These are phyloP conservation scores for Brienomyrus brachyistius DNA, from an alignment of 2,113 vertebrate genomes.

Conservation along the genomic window DNA sequence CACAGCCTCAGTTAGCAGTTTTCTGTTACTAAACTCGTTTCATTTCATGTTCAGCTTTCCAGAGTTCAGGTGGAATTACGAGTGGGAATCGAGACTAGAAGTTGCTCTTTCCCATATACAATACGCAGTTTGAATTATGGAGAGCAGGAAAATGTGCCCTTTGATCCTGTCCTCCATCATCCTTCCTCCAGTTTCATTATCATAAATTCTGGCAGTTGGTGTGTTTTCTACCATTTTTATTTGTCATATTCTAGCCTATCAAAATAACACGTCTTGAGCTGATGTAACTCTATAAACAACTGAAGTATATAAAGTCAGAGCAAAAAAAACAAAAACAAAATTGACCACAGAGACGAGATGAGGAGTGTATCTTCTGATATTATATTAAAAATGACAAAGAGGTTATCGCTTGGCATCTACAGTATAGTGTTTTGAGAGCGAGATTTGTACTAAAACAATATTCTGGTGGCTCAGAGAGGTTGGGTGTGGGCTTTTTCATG, in stretches of 20 bases:
- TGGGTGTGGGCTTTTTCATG: neutral
- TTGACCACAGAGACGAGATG: neutral
- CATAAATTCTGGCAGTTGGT: neutral
- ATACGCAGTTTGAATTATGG: too few species aligned
- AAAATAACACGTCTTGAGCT: neutral
- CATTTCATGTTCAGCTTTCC: neutral
- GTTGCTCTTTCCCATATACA: neutral
- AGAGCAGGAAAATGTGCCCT: too few species aligned
- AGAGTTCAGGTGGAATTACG: neutral
- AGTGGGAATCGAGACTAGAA: neutral
- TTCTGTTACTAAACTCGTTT: neutral
- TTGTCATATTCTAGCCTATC: neutral
- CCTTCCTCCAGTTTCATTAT: neutral
- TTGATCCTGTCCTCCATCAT: neutral
- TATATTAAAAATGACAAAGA: neutral
- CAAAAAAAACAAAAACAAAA: neutral
- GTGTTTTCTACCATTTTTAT: neutral
- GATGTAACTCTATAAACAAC: neutral
- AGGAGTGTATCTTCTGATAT: neutral
- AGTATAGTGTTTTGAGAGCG: neutral
- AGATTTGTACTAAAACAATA: neutral
- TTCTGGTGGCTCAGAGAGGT: neutral
- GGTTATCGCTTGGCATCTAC: neutral
- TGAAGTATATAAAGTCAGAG: neutral
- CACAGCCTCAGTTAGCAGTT: neutral